These are phyloP conservation scores for Apaloderma vittatum DNA, from an alignment of 2,113 vertebrate genomes.

Conservation along the genomic window DNA sequence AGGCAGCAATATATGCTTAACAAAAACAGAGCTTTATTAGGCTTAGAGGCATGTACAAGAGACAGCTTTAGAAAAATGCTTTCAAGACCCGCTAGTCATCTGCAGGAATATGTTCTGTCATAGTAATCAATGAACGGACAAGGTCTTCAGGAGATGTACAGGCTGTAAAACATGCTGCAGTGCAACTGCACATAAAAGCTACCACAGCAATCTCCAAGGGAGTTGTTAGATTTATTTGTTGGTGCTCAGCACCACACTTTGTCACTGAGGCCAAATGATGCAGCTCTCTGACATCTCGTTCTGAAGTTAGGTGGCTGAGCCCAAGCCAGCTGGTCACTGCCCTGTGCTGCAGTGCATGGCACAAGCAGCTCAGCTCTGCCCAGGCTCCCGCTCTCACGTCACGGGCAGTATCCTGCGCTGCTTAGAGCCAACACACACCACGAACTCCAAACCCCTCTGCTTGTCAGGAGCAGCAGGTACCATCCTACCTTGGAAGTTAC, in stretches of 20 bases:
- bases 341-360: not conserved
- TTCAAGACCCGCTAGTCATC: not conserved
- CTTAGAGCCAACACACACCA: not conserved
- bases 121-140: not conserved
- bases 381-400: not conserved
- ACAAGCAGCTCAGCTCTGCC: not conserved
- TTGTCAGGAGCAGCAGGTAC: not conserved
- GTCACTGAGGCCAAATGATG: not conserved
- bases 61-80: slow-evolving; percentile 1
- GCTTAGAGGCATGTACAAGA: slow-evolving; percentile 6
- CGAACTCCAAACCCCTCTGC: accelerated
- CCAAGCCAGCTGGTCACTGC: not conserved
- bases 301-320: not conserved
- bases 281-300: not conserved
- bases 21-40: slow-evolving; percentile 32
- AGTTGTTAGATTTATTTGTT: not conserved
- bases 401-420: not conserved
- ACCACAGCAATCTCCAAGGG: not conserved
- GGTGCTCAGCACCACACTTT: not conserved
- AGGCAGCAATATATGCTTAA: not conserved
- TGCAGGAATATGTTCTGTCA: not conserved
- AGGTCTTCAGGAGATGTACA: not conserved
- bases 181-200: not conserved
- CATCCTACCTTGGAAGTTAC: not conserved
- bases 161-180: not conserved